Percentiles rank a stretch among this genome's conserved stretches.
These are phyloP conservation scores for Nemoura dubitans DNA, from an alignment of 2,888 invertebrate genomes.

Conservation along the genomic window DNA sequence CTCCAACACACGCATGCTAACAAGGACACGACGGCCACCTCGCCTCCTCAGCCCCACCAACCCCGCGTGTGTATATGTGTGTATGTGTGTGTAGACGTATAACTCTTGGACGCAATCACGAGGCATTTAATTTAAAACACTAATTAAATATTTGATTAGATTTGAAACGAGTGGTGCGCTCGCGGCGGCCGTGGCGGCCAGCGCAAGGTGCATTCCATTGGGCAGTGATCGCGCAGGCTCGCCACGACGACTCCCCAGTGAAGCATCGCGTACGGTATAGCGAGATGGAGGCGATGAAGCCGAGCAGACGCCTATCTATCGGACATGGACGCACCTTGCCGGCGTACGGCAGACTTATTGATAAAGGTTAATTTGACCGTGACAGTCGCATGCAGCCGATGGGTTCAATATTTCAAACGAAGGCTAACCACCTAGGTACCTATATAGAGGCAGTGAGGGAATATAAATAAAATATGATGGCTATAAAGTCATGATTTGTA, in stretches of 20 bases:
- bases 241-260: background rate
- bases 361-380: constrained; percentile 50
- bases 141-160: constrained; percentile 37
- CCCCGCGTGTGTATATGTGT: too few species aligned
- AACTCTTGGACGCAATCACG: constrained; percentile 15
- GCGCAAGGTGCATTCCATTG: constrained; percentile 22
- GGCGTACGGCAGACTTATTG: constrained; percentile 45
- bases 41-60: too few species aligned
- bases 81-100: too few species aligned
- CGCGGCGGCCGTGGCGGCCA: too few species aligned
- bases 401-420: constrained; percentile 49
- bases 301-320: constrained; percentile 8
- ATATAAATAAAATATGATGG: constrained; percentile 40
- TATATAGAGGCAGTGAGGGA: background rate
- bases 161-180: constrained; percentile 10
- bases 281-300: background rate
- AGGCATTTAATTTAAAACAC: constrained; percentile 30
- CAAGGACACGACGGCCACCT: too few species aligned
- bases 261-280: too few species aligned
- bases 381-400: constrained; percentile 45
- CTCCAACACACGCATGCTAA: too few species aligned
- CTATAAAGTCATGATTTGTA: constrained; percentile 43
- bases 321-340: constrained; percentile 31
- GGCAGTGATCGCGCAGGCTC: background rate
- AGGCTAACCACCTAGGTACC: constrained; percentile 46